These are phyloP conservation scores for Labroides dimidiatus DNA, from an alignment of 2,797 vertebrate species.

Conservation along the genomic window DNA sequence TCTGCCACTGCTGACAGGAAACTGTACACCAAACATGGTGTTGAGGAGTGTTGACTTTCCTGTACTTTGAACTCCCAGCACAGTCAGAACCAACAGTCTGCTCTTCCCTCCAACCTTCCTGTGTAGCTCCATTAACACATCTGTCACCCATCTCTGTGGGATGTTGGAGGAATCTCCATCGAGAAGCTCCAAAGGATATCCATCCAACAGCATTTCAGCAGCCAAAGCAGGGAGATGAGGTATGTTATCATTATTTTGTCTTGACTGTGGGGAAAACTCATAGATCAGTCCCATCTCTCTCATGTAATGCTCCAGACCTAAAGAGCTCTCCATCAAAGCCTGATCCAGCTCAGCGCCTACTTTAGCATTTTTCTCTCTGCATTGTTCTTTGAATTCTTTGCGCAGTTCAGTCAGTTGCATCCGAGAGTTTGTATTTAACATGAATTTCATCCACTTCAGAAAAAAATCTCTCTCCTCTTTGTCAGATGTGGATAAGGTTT, in stretches of 20 bases:
- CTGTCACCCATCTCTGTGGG: slow-evolving; percentile 79
- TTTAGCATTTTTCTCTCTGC: accelerated
- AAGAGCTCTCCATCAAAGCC: slow-evolving; percentile 29
- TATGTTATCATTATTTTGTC: background rate
- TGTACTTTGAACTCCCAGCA: slow-evolving; percentile 78
- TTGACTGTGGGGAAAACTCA: slow-evolving; percentile 24
- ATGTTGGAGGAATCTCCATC: slow-evolving; percentile 84
- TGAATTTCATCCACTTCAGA: slow-evolving; percentile 44
- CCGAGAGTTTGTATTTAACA: slow-evolving; percentile 14
- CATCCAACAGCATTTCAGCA: slow-evolving; percentile 78
- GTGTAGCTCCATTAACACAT: slow-evolving; percentile 78
- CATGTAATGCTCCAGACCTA: slow-evolving; percentile 63
- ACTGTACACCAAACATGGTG: slow-evolving; percentile 83
- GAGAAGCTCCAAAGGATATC: slow-evolving; percentile 81
- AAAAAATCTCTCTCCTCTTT: slow-evolving; percentile 42
- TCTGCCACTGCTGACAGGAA: slow-evolving; percentile 78
- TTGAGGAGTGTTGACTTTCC: slow-evolving; percentile 80
- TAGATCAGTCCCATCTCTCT: slow-evolving; percentile 61
- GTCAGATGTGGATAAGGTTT: background rate
- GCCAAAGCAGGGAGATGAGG: slow-evolving; percentile 56
- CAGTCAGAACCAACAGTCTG: slow-evolving; percentile 75
- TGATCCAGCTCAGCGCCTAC: slow-evolving; percentile 11
- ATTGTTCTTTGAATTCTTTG: slow-evolving; percentile 6
- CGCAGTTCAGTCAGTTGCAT: slow-evolving; percentile 27
- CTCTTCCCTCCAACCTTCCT: slow-evolving; percentile 62